These are phyloP conservation scores for Apotomis turbidana DNA, from an alignment of 2,888 invertebrate genomes.

Conservation along the genomic window DNA sequence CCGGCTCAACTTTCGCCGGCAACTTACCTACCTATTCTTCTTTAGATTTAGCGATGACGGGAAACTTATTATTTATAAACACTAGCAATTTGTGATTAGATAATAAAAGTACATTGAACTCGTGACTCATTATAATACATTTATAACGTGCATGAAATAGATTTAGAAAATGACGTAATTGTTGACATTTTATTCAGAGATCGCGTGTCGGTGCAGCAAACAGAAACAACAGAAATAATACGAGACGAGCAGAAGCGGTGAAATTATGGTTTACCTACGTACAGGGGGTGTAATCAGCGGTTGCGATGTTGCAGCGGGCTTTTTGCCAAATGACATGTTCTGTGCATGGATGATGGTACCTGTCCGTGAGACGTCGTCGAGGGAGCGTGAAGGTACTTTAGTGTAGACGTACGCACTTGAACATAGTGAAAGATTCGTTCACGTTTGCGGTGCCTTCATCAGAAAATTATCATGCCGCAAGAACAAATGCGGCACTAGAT, in stretches of 20 bases:
- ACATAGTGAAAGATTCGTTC: background rate
- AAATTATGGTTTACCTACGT: constrained; percentile 56
- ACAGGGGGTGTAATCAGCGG: constrained; percentile 58
- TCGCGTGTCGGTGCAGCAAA: constrained; percentile 31
- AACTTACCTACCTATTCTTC: constrained; percentile 59
- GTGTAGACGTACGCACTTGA: background rate
- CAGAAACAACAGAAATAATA: constrained; percentile 50
- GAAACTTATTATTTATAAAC: constrained; percentile 42
- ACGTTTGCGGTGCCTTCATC: background rate
- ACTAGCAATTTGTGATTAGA: constrained; percentile 37
- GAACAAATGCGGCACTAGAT: background rate
- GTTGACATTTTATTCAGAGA: constrained; percentile 26
- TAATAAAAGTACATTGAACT: constrained; percentile 40
- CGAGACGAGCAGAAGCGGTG: constrained; percentile 45
- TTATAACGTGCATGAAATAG: constrained; percentile 17
- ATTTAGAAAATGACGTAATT: constrained; percentile 37
- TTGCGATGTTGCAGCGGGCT: constrained; percentile 51
- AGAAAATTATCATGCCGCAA: background rate
- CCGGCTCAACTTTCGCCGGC: constrained; percentile 66
- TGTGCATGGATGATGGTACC: constrained; percentile 36
- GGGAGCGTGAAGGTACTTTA: constrained; percentile 5
- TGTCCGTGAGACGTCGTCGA: background rate
- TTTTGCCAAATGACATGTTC: constrained; percentile 65
- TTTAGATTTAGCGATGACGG: constrained; percentile 46
- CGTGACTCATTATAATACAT: constrained; percentile 20